A percentile compares a stretch with the other conserved stretches of the same genome.
Conservation (phyloP, 1,140 invertebrate genomes). For the Drosophila mojavensis region DNA sequence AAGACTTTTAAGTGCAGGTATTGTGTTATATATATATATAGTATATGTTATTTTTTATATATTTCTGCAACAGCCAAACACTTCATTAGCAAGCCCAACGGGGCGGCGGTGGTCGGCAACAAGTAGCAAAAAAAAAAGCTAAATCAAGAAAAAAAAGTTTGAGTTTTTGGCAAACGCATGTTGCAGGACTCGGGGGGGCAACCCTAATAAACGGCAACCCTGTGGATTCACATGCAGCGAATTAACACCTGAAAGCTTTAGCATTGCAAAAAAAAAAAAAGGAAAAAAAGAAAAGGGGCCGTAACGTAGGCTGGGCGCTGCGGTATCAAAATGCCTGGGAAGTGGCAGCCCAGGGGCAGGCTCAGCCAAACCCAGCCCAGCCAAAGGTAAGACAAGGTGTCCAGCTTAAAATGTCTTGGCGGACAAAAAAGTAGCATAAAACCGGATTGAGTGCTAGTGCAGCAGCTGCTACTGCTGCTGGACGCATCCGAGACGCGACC, state of each 20-base stretch:
- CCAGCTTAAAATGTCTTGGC: conserved; percentile 6
- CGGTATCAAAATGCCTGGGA: conserved; percentile 56
- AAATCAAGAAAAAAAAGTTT: background rate
- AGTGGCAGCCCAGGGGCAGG: conserved; percentile 62
- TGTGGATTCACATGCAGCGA: conserved; percentile 67
- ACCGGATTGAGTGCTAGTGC: conserved; percentile 20
- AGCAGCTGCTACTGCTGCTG: conserved; percentile 12
- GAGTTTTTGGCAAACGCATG: conserved; percentile 45
- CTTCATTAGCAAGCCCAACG: conserved; percentile 34
- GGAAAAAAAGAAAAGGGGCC: background rate
- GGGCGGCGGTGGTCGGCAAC: conserved; percentile 45
- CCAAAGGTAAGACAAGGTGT: conserved; percentile 9
- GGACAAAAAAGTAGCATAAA: background rate
- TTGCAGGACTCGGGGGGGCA: background rate
- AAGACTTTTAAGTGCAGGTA: conserved; percentile 40
- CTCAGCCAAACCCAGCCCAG: conserved; percentile 10
- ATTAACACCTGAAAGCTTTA: conserved; percentile 49
- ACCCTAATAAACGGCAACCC: conserved; percentile 55
- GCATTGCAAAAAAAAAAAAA: background rate
- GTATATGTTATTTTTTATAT: too few species aligned
- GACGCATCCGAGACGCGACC: conserved; percentile 25
- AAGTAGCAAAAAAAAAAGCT: conserved; percentile 51
- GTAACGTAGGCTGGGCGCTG: conserved; percentile 24
- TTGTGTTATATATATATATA: conserved; percentile 1
- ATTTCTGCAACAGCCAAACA: conserved; percentile 23